Conservation (phyloP, 2,888 invertebrate species). For the Ormyrus rosae region DNA sequence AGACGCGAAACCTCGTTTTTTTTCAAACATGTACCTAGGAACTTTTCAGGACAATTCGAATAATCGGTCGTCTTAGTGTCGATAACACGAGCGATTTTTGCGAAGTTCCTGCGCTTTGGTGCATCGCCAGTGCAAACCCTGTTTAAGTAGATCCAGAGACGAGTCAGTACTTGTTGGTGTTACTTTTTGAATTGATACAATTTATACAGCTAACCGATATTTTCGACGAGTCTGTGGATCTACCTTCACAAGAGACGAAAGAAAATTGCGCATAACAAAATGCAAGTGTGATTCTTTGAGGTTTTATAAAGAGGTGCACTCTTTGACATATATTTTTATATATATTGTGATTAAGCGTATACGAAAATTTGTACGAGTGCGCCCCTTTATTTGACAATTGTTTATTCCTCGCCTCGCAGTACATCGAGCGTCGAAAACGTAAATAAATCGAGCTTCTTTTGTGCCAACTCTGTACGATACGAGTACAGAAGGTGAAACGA, state of each 20-base stretch:
- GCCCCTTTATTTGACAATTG: background rate
- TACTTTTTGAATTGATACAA: too few relatives aligned
- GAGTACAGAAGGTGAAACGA: slow-evolving; percentile 37
- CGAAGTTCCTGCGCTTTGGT: slow-evolving; percentile 35
- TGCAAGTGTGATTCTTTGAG: background rate
- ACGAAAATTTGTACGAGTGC: slow-evolving; percentile 13
- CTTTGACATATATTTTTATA: background rate
- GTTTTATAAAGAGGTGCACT: background rate
- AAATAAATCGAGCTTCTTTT: slow-evolving; percentile 53
- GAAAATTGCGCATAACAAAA: background rate
- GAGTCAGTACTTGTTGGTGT: background rate
- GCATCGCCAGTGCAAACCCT: slow-evolving; percentile 13
- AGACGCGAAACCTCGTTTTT: background rate
- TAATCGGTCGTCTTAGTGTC: slow-evolving; percentile 18
- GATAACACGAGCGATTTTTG: slow-evolving; percentile 30
- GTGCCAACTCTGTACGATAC: slow-evolving; percentile 63
- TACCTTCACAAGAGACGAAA: slow-evolving; percentile 7
- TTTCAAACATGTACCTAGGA: slow-evolving; percentile 63
- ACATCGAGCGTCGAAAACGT: background rate
- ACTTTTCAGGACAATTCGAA: slow-evolving; percentile 61
- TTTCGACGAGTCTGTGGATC: background rate
- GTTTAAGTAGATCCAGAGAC: slow-evolving; percentile 25
- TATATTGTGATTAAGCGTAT: slow-evolving; percentile 12
- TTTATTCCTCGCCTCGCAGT: background rate
- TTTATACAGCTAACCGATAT: background rate